Evolutionary conservation across 2,888 invertebrate species (phyloP).

Genomic region (Acanthosepion esculentum): DNA sequence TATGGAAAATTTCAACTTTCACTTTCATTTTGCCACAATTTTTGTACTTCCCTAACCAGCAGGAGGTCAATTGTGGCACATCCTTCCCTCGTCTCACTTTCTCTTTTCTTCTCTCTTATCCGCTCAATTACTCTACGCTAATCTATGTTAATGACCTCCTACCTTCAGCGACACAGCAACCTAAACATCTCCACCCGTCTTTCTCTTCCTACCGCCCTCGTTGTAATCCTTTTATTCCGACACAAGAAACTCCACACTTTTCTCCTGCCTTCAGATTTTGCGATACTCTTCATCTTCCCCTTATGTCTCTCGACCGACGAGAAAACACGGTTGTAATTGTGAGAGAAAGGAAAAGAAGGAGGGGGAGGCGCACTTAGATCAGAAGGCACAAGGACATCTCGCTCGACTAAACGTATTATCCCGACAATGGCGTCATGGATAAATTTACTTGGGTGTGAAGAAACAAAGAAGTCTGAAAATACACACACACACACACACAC

Average conservation of each 20-base stretch:
- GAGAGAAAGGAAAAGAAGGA: background rate
- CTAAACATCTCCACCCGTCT: background rate
- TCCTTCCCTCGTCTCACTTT: no score
- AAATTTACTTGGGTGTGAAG: background rate
- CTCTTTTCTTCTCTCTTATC: no score
- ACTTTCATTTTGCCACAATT: no score
- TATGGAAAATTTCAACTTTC: no score
- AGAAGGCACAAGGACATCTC: background rate
- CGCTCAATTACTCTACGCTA: background rate
- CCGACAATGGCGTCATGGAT: background rate
- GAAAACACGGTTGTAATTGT: background rate
- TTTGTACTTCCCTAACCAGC: no score
- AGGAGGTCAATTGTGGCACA: no score
- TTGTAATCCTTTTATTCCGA: background rate
- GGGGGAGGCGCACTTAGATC: background rate
- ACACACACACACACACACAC: no score
- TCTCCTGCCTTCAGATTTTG: no score
- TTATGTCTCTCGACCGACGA: no score
- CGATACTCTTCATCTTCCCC: no score
- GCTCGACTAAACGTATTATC: background rate
- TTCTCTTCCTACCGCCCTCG: background rate
- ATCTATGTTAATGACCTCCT: background rate
- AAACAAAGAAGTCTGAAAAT: no score
- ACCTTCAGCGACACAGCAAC: background rate
- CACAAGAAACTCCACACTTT: background rate